Evolutionary conservation across 1,140 invertebrate species (phyloP).

Genomic region (Aplysia californica): DNA sequence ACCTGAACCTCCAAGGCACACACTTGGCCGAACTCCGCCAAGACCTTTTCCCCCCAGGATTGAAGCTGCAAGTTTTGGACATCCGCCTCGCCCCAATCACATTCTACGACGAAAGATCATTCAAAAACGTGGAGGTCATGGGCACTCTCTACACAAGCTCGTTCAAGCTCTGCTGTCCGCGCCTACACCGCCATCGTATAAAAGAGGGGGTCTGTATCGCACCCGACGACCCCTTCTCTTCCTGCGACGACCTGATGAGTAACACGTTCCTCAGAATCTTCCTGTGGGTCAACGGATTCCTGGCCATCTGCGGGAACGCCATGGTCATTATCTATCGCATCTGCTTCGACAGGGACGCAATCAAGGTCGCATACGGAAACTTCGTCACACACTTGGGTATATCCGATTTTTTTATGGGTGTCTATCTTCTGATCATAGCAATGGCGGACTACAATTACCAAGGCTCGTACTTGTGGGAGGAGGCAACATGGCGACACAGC

Average conservation of each 20-base stretch:
- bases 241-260: constrained; percentile 38
- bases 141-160: constrained; percentile 24
- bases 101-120: constrained; percentile 16
- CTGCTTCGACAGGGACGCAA: constrained; percentile 1
- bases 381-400: constrained; percentile 48
- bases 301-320: constrained; percentile 41
- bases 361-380: constrained; percentile 17
- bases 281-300: constrained; percentile 37
- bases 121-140: constrained; percentile 7
- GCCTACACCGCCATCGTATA: background rate
- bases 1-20: constrained; percentile 18
- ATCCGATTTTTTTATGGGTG: constrained; percentile 57
- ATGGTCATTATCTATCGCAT: constrained; percentile 36
- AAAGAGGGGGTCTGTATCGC: constrained; percentile 26
- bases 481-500: constrained; percentile 46
- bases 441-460: constrained; percentile 44
- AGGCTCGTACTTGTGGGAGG: constrained; percentile 47
- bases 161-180: constrained; percentile 40
- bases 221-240: constrained; percentile 36
- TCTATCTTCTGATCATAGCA: constrained; percentile 57
- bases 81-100: constrained; percentile 6
- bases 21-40: background rate
- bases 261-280: constrained; percentile 20
- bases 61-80: constrained; percentile 9
- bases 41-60: constrained; percentile 3